Percentiles rank a stretch among this genome's conserved stretches.
phyloP scores from a whole-genome alignment of 2,113 vertebrate species.

The Takifugu flavidus region DNA sequence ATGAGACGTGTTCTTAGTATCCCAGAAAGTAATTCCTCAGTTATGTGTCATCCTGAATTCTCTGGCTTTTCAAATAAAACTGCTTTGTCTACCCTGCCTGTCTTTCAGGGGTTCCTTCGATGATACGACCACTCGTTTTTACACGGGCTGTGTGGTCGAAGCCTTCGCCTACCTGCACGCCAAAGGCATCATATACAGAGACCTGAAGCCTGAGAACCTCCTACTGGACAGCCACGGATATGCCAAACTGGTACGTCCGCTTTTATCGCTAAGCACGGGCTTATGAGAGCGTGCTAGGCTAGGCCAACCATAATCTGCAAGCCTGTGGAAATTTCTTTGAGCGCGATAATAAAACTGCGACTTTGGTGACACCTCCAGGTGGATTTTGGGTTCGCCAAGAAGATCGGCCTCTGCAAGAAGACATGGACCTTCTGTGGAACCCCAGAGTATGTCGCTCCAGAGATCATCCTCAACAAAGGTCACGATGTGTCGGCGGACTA shows the following conservation, averaged over 20 bases:
- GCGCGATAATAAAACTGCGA: too few species aligned
- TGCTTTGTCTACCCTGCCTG: not conserved
- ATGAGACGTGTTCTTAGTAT: too few species aligned
- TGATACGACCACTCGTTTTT: conserved; percentile 93
- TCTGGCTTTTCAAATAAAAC: too few species aligned
- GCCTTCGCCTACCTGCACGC: conserved; percentile 97
- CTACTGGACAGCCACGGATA: conserved; percentile 95
- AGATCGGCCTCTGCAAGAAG: conserved; percentile 97
- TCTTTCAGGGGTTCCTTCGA: conserved; percentile 89
- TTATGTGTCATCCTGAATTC: too few species aligned
- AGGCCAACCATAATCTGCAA: too few species aligned
- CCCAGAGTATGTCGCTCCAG: conserved; percentile 95
- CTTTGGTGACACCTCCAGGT: conserved; percentile 72
- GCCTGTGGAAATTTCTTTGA: too few species aligned
- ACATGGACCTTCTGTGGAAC: conserved; percentile 99
- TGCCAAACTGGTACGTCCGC: conserved; percentile 84
- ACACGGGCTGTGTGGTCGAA: conserved; percentile 93
- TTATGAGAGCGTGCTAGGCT: not conserved
- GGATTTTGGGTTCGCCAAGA: conserved; percentile 98
- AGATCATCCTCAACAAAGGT: conserved; percentile 98
- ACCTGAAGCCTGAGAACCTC: conserved; percentile 98
- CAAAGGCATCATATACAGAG: conserved; percentile 97
- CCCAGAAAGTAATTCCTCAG: too few species aligned
- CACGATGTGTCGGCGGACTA: conserved; percentile 96
- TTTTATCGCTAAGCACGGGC: not conserved